Percentiles rank a stretch among this genome's conserved stretches.
Evolutionary conservation across 2,888 invertebrate species (phyloP).

Genomic region (Sceliomorpha sp.): DNA sequence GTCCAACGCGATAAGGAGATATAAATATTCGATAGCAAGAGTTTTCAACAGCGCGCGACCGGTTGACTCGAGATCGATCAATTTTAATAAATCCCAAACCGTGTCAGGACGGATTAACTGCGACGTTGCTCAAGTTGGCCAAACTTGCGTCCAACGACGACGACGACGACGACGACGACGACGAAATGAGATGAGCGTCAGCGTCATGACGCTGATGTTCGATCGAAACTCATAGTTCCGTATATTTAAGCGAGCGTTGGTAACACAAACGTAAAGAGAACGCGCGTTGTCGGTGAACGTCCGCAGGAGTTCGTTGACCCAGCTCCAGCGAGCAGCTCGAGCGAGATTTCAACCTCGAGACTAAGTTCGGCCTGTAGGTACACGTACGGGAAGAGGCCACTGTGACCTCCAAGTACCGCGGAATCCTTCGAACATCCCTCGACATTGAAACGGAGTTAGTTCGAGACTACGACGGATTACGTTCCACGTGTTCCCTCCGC

Average conservation of each 20-base stretch:
- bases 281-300: constrained; percentile 75
- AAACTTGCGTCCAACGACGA: neutral
- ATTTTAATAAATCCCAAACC: too few relatives aligned
- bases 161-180: constrained; percentile 7
- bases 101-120: neutral
- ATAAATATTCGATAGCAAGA: too few relatives aligned
- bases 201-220: constrained; percentile 26
- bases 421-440: constrained; percentile 46
- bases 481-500: constrained; percentile 18
- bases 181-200: constrained; percentile 20
- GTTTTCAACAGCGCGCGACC: too few relatives aligned
- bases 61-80: too few relatives aligned
- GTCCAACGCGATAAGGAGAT: too few relatives aligned
- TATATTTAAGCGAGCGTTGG: constrained; percentile 48
- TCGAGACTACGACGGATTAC: constrained; percentile 22
- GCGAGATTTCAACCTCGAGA: constrained; percentile 55
- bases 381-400: constrained; percentile 28
- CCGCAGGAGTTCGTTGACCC: constrained; percentile 76
- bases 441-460: constrained; percentile 49
- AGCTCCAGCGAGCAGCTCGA: constrained; percentile 44
- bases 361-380: constrained; percentile 44
- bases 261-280: constrained; percentile 60
- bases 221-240: constrained; percentile 52
- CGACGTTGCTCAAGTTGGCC: neutral
- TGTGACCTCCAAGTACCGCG: constrained; percentile 46